These are phyloP conservation scores for Sinohyriopsis cumingii DNA, from an alignment of 2,888 invertebrate species.

Conservation along the genomic window DNA sequence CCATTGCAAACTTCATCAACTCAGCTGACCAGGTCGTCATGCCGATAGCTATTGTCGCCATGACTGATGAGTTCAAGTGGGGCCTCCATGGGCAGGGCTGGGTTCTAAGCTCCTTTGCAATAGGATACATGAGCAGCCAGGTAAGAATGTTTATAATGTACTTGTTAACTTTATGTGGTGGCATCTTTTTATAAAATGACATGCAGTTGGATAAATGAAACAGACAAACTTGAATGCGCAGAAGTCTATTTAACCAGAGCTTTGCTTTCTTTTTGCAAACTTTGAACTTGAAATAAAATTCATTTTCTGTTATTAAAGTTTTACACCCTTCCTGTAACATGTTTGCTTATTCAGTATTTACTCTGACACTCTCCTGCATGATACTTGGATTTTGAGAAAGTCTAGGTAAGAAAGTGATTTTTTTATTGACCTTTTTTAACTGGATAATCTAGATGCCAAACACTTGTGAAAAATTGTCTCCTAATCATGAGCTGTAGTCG, in stretches of 20 bases:
- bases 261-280: too few relatives aligned
- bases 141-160: conserved; percentile 68
- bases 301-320: too few relatives aligned
- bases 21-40: conserved; percentile 84
- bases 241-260: too few relatives aligned
- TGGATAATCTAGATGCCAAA: too few relatives aligned
- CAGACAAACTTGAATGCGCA: background rate
- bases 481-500: too few relatives aligned
- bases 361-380: conserved; percentile 79
- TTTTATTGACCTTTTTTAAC: background rate
- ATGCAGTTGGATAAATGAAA: background rate
- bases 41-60: conserved; percentile 84
- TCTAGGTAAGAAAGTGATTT: conserved; percentile 75
- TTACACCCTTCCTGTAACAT: conserved; percentile 11
- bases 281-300: too few relatives aligned
- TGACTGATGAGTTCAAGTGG: conserved; percentile 83
- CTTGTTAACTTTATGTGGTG: background rate
- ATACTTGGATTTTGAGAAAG: conserved; percentile 83
- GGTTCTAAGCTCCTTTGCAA: conserved; percentile 84
- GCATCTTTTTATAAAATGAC: background rate
- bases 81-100: conserved; percentile 82
- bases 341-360: conserved; percentile 79
- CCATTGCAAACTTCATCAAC: conserved; percentile 84
- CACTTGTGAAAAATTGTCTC: too few relatives aligned
- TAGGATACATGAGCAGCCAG: conserved; percentile 85